Percentiles rank a stretch among this genome's conserved stretches.
Conservation (phyloP, 2,888 invertebrate species). For the Drosophila maculinotata region DNA sequence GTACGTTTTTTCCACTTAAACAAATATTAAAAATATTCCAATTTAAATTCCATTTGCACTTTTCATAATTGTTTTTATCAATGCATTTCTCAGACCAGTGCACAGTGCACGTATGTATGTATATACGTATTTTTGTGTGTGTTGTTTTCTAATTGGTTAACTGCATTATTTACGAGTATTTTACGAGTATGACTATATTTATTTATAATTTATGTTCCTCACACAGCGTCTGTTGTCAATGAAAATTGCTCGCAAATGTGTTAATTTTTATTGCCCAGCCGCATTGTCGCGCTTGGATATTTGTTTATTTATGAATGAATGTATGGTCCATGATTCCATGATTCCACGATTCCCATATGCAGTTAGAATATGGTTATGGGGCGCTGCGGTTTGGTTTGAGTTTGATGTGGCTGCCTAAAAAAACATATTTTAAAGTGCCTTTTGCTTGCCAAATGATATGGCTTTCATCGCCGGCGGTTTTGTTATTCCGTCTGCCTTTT, state of each 20-base stretch:
- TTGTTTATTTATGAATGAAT: constrained; percentile 59
- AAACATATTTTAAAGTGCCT: constrained; percentile 46
- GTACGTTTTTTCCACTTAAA: constrained; percentile 21
- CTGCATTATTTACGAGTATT: constrained; percentile 59
- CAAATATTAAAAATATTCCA: constrained; percentile 38
- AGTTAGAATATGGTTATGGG: neutral
- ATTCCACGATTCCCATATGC: constrained; percentile 12
- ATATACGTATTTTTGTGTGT: constrained; percentile 28
- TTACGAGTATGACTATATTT: constrained; percentile 40
- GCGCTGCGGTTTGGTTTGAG: neutral
- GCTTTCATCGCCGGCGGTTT: constrained; percentile 22
- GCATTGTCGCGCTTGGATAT: constrained; percentile 42
- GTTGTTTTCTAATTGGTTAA: constrained; percentile 59
- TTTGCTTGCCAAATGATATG: constrained; percentile 30
- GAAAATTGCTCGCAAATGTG: constrained; percentile 45
- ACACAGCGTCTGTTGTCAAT: constrained; percentile 19
- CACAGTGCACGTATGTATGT: neutral
- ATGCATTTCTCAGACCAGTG: constrained; percentile 20
- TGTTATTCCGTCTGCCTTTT: constrained; percentile 15
- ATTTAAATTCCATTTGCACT: constrained; percentile 56
- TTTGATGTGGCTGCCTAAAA: constrained; percentile 67
- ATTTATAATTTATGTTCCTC: constrained; percentile 54
- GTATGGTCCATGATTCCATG: constrained; percentile 12
- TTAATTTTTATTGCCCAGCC: constrained; percentile 61
- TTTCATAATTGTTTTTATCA: constrained; percentile 57